phyloP scores from a whole-genome alignment of 2,797 vertebrate species.

The Thalassophryne amazonica region DNA sequence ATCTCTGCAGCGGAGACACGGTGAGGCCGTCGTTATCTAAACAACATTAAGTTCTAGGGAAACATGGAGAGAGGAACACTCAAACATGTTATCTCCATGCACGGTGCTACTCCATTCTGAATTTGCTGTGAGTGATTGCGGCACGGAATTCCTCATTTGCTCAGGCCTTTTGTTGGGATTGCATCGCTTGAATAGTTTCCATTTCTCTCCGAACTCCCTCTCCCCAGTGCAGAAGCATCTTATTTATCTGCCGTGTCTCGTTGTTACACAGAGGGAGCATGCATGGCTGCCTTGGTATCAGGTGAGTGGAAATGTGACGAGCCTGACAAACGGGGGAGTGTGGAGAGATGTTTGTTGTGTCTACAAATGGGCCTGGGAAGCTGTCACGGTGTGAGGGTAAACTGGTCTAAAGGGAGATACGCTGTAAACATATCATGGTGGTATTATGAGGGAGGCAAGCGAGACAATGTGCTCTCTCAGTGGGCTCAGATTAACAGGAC shows the following conservation, averaged over 20 bases:
- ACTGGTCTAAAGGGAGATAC: conserved; percentile 44
- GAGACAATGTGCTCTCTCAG: conserved; percentile 26
- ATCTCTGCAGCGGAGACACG: conserved; percentile 41
- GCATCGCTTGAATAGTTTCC: conserved; percentile 73
- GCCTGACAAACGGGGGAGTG: conserved; percentile 53
- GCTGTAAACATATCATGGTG: conserved; percentile 46
- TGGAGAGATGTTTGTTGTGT: conserved; percentile 76
- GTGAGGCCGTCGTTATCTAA: conserved; percentile 56
- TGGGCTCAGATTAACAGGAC: conserved; percentile 11
- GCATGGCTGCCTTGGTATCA: conserved; percentile 60
- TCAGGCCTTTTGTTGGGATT: conserved; percentile 70
- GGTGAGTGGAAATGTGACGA: conserved; percentile 52
- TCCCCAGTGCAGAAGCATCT: conserved; percentile 26
- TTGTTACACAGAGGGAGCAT: conserved; percentile 48
- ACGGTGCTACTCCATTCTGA: conserved; percentile 12
- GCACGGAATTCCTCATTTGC: conserved; percentile 65
- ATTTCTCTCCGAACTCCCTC: conserved; percentile 1
- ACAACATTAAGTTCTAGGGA: conserved; percentile 67
- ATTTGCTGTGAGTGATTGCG: conserved; percentile 61
- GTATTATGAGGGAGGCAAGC: conserved; percentile 44
- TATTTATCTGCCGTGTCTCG: conserved; percentile 64
- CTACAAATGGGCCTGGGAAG: conserved; percentile 59
- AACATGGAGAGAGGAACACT: conserved; percentile 42
- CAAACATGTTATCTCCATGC: conserved; percentile 39
- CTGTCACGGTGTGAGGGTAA: conserved; percentile 41